phyloP scores from a whole-genome alignment of 2,888 invertebrate genomes.

The Drosophila peninsularis region DNA sequence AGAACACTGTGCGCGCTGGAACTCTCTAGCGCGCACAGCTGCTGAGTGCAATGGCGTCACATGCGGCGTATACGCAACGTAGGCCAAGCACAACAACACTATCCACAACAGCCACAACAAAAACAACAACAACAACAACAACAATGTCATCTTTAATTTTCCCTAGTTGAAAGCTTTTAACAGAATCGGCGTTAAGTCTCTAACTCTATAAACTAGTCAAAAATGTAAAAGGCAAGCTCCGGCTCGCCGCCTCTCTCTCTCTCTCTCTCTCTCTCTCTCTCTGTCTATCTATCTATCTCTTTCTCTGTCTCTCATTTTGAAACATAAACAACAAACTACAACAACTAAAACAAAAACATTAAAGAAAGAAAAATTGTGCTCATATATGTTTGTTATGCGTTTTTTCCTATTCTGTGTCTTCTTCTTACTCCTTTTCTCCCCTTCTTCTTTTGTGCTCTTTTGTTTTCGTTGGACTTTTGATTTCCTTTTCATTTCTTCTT shows the following conservation, averaged over 20 bases:
- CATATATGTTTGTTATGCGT: conserved; percentile 50
- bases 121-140: conserved; percentile 18
- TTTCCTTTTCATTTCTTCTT: conserved; percentile 13
- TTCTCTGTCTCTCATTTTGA: conserved; percentile 19
- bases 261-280: conserved; percentile 27
- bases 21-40: conserved; percentile 39
- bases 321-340: conserved; percentile 32
- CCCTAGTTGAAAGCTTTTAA: conserved; percentile 31
- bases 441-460: too few species aligned
- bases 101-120: conserved; percentile 18
- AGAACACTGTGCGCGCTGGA: conserved; percentile 41
- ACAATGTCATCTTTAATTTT: conserved; percentile 56
- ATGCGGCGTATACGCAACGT: conserved; percentile 65
- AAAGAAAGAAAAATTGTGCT: conserved; percentile 55
- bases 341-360: conserved; percentile 24
- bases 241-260: conserved; percentile 19
- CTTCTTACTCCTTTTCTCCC: too few species aligned
- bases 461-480: background rate
- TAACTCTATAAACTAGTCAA: conserved; percentile 23
- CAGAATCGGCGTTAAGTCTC: conserved; percentile 58
- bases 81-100: conserved; percentile 24
- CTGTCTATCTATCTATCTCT: conserved; percentile 25
- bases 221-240: conserved; percentile 11
- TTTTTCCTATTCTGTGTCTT: conserved; percentile 15
- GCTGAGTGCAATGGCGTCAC: conserved; percentile 50